phyloP scores from a whole-genome alignment of 2,113 vertebrate genomes.

The Mystacornis crossleyi region DNA sequence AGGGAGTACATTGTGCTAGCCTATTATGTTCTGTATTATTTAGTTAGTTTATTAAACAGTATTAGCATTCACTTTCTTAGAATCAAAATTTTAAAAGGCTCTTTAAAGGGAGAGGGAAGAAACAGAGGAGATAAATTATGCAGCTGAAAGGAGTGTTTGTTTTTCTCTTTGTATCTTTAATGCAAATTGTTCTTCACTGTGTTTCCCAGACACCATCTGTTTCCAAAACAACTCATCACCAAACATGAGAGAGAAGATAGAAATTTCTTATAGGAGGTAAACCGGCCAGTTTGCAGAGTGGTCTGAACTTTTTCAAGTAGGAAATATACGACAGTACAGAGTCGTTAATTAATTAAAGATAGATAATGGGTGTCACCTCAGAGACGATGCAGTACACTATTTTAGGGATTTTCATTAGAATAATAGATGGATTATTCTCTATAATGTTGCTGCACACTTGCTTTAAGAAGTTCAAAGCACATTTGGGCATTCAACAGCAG shows the following conservation, averaged over 20 bases:
- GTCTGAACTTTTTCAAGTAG: neutral
- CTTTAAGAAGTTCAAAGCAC: neutral
- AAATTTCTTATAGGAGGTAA: neutral
- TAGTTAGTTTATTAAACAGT: neutral
- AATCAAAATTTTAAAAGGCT: conserved; percentile 11
- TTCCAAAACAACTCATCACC: conserved; percentile 6
- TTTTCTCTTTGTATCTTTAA: neutral
- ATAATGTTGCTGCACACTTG: neutral
- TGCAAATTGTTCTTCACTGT: neutral
- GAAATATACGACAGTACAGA: neutral
- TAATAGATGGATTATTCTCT: neutral
- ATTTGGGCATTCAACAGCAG: neutral
- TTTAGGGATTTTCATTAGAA: neutral
- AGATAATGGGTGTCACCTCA: neutral
- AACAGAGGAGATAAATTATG: neutral
- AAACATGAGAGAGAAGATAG: neutral
- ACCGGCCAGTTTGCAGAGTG: neutral
- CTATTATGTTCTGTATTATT: neutral
- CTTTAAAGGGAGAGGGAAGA: neutral
- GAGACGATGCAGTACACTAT: neutral
- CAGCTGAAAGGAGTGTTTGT: neutral
- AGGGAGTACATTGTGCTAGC: neutral
- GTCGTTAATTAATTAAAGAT: conserved; percentile 8
- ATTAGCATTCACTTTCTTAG: neutral
- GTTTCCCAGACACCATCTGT: conserved; percentile 31